Evolutionary conservation across 2,113 vertebrate species (phyloP), one percentile per base, ranked within the genome.

Genomic region (Chitala chitala): DNA sequence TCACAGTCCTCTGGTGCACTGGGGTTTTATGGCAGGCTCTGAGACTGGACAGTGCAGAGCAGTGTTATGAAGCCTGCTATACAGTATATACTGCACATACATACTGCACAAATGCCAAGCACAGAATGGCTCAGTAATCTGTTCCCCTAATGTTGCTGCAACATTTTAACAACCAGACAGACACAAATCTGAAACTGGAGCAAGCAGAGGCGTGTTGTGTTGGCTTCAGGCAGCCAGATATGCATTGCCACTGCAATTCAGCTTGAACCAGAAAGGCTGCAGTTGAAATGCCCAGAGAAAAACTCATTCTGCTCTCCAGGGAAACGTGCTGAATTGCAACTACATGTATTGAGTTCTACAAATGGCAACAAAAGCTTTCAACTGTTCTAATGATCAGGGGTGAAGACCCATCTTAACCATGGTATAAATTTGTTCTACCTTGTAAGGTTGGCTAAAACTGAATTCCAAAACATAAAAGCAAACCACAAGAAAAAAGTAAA

Each of bases 211-310:
- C n/a, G 26, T 12, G 26, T 6, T 13, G 20, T n/a, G 7, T 5
- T 48, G 22, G 3, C 40, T 46, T 38, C 44, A 68, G 44, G 42
- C 17, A 12, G 29, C 42, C 46, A n/a, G 12, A 46, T 38, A 46
- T 3, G 64, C 5, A 48, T 10, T 24, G 29, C 22, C 42, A 15
- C 10, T 68, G 64, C 42, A 46, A 42, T n/a, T 38, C 59, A 26
- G 31, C 59, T 63, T 38, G 59, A 38, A 63, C 17, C 59, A 36
- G 31, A 38, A 63, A n/a, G 59, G 59, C 59, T 63, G 59, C 33
- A 29, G n/a, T 63, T 38, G 12, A 38, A 29, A 38, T n/a, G n/a
- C n/a, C 13, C 36, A 22, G 17, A 38, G 26, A 2, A 29, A 29
- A 59, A 10, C 4, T 15, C 56, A 31, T 15, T 12, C 8, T 15